These are phyloP conservation scores for Ditylenchus weischeri DNA, from an alignment of 2,888 invertebrate genomes.

Conservation along the genomic window DNA sequence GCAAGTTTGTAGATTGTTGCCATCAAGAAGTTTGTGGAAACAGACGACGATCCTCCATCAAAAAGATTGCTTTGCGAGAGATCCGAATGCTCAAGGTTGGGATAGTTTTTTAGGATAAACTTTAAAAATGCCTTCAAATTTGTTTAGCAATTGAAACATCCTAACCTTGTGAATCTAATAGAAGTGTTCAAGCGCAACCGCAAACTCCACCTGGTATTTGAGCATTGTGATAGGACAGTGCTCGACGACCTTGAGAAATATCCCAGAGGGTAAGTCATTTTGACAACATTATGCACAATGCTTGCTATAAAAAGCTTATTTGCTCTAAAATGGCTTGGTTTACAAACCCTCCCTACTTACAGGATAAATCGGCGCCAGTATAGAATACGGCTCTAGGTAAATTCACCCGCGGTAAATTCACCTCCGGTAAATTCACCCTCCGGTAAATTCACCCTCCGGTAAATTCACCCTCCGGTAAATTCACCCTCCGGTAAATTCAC, in stretches of 20 bases:
- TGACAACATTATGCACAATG: neutral
- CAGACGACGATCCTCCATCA: conserved; percentile 82
- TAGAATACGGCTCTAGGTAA: too few species aligned
- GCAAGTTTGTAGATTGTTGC: conserved; percentile 69
- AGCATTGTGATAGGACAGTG: conserved; percentile 85
- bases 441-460: too few species aligned
- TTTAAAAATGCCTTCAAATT: conserved; percentile 30
- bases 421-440: too few species aligned
- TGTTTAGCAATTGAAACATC: conserved; percentile 88
- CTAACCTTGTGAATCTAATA: conserved; percentile 90
- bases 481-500: too few species aligned
- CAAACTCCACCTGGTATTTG: conserved; percentile 93
- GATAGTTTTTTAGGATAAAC: neutral
- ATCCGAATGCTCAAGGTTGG: conserved; percentile 84
- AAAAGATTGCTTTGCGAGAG: conserved; percentile 83
- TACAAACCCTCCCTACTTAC: too few species aligned
- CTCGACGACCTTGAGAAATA: conserved; percentile 91
- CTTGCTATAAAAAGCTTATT: too few species aligned
- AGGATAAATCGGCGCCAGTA: too few species aligned
- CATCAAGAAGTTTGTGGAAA: conserved; percentile 88
- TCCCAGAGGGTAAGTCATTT: conserved; percentile 72
- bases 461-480: too few species aligned
- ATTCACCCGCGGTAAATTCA: too few species aligned
- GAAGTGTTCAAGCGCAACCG: conserved; percentile 86
- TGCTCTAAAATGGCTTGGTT: too few species aligned